Evolutionary conservation across 2,888 invertebrate species (phyloP).

Genomic region (Caenorhabditis zanzibari): DNA sequence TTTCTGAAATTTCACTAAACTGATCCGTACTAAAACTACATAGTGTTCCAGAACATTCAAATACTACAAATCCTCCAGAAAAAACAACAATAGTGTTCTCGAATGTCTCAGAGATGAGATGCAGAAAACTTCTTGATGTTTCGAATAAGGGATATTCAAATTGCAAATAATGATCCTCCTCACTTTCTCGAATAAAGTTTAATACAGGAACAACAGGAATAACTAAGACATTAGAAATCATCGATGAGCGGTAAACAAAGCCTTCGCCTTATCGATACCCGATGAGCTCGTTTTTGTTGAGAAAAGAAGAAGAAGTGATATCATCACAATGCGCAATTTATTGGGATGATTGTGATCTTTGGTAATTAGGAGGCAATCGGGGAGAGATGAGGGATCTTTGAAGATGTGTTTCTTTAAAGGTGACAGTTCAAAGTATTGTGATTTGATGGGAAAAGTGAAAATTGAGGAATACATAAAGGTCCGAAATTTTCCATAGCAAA

Average conservation of each 20-base stretch:
- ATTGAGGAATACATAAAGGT: too few species aligned
- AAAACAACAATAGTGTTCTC: too few species aligned
- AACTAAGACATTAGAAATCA: conserved; percentile 40
- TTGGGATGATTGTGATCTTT: conserved; percentile 35
- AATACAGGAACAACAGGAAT: conserved; percentile 35
- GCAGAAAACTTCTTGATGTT: too few species aligned
- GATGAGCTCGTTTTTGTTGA: conserved; percentile 21
- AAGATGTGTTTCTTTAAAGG: neutral
- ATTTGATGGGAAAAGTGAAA: neutral
- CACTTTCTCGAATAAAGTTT: conserved; percentile 4
- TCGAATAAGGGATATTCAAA: neutral
- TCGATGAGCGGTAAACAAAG: conserved; percentile 38
- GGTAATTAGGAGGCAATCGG: conserved; percentile 21
- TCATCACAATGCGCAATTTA: conserved; percentile 26
- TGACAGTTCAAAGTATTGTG: too few species aligned
- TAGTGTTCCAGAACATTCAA: too few species aligned
- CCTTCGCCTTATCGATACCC: conserved; percentile 28
- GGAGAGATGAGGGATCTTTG: neutral
- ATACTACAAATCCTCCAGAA: too few species aligned
- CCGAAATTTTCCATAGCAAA: too few species aligned
- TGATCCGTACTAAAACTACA: too few species aligned
- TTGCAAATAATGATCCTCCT: neutral
- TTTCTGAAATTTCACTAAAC: too few species aligned
- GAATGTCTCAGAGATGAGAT: neutral
- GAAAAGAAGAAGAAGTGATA: conserved; percentile 19